Evolutionary conservation across 2,888 invertebrate species (phyloP), one percentile per base, ranked within the genome.

Genomic region (Drosophila rubida): DNA sequence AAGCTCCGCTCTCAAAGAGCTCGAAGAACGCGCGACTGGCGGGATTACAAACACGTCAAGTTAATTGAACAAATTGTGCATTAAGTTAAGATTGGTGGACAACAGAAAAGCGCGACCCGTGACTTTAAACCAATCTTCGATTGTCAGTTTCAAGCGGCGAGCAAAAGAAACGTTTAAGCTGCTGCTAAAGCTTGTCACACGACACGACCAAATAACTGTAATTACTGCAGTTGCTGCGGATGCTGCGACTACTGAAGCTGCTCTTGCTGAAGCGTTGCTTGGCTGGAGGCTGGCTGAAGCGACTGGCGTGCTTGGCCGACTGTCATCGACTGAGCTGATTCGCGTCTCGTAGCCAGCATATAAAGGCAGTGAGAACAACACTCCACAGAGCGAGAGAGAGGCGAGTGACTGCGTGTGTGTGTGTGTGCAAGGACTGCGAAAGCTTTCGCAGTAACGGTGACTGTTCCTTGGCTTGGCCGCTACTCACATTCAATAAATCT

Each of bases 231-330:
- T 13, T 42, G 45, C 25, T 55, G 45, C 42, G 50, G 55, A 11
- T 53, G 65, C 48, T 45, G 53, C 46, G 46, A 27, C 27, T 30
- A 16, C 27, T 16, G 7, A 32, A 37, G 35, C 32, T 30, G 46
- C 51, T 74, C 44, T 35, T 60, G 60, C 54, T 61, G 64, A 73
- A 70, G 72, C 70, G 64, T 35, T 32, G 32, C 9, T 27, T 27
- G 25, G 27, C 27, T 27, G 8, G 8, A 9, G 8, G 27, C 27
- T 64, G 51, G 55, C 72, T 69, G 49, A 84, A 78, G 74, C 76
- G 78, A 87, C 87, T 80, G 71, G 59, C 67, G 84, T 85, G 88
- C 89, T 88, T 87, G 91, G 91, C 90, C 91, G 91, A 92, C 91
- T 85, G 88, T 78, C 82, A 91, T 91, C 91, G 91, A 91, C 91